Evolutionary conservation across 2,797 vertebrate species (phyloP).

Genomic region (Bradypodion pumilum): DNA sequence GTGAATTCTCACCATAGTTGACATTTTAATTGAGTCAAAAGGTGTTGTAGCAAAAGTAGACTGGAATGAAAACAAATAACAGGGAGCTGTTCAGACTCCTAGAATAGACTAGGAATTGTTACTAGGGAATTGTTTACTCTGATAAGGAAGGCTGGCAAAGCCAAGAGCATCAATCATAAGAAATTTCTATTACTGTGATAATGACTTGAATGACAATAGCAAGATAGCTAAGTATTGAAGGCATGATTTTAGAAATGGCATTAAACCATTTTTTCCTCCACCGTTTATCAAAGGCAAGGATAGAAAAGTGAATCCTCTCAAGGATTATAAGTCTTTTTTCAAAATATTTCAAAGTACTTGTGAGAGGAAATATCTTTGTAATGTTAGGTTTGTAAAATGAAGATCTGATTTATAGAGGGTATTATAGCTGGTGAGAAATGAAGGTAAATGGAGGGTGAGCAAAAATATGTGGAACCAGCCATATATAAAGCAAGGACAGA

Average conservation of each 20-base stretch:
- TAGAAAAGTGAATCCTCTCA: not conserved
- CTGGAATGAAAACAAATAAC: not conserved
- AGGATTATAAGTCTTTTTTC: not conserved
- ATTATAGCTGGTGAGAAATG: not conserved
- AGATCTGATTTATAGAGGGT: not conserved
- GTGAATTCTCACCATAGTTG: not conserved
- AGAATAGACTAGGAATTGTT: not conserved
- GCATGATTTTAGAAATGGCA: not conserved
- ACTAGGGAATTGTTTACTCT: not conserved
- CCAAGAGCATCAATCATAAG: conserved; percentile 9
- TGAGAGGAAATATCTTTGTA: not conserved
- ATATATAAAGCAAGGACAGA: not conserved
- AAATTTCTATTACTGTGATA: conserved; percentile 22
- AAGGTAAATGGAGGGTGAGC: not conserved
- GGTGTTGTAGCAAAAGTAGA: not conserved
- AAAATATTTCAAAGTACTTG: not conserved
- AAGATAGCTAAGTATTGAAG: conserved; percentile 10
- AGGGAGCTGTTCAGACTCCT: not conserved
- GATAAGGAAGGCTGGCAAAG: not conserved
- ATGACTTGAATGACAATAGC: not conserved
- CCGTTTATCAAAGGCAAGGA: not conserved
- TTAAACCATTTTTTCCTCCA: not conserved
- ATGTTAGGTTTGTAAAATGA: not conserved
- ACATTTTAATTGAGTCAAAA: not conserved
- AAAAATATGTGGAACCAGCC: not conserved